These are phyloP conservation scores for Halcyon malimbica DNA, from an alignment of 2,113 vertebrate genomes.

Conservation along the genomic window DNA sequence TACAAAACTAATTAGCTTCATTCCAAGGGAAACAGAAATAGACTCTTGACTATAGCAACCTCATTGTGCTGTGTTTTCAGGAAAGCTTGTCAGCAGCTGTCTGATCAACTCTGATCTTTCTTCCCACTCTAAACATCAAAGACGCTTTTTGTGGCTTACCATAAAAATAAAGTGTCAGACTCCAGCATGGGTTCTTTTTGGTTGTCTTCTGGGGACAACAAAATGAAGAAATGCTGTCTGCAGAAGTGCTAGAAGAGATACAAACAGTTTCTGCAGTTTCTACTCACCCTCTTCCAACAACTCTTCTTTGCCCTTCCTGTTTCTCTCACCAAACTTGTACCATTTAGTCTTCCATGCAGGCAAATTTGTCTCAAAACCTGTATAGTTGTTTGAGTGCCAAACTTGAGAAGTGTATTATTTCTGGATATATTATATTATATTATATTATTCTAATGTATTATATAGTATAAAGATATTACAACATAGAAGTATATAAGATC, in stretches of 20 bases:
- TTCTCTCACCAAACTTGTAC: neutral
- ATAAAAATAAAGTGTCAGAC: constrained; percentile 62
- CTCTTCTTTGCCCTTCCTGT: neutral
- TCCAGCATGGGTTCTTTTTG: constrained; percentile 22
- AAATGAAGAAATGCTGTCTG: constrained; percentile 3
- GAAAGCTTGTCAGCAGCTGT: constrained; percentile 65
- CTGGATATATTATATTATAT: neutral
- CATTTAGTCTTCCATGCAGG: neutral
- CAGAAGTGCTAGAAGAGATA: neutral
- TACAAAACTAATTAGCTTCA: constrained; percentile 17
- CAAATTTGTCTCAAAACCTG: neutral
- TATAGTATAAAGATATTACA: no score
- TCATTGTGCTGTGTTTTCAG: constrained; percentile 63
- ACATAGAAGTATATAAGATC: neutral
- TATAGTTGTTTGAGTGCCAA: neutral
- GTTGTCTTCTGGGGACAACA: neutral
- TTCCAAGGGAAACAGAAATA: constrained; percentile 29
- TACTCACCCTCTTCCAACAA: neutral
- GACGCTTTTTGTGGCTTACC: constrained; percentile 61
- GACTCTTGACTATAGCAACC: constrained; percentile 29
- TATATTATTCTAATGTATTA: neutral
- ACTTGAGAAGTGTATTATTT: neutral
- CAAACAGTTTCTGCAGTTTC: neutral
- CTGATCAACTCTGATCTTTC: constrained; percentile 71
- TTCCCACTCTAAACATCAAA: constrained; percentile 72